These are phyloP conservation scores for Leptarthrus brevirostris DNA, from an alignment of 2,888 invertebrate genomes.

Conservation along the genomic window DNA sequence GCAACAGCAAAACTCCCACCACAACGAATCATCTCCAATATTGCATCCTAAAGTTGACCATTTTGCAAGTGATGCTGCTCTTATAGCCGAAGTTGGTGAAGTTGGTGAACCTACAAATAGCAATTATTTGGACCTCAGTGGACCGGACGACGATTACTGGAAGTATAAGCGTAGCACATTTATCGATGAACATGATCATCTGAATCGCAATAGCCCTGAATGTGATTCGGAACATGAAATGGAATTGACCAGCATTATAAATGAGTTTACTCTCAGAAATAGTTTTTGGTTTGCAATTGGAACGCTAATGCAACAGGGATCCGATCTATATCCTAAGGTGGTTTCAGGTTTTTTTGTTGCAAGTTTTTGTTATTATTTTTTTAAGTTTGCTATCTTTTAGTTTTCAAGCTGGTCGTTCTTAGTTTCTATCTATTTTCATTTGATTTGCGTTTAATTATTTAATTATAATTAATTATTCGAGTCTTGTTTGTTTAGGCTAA, in stretches of 20 bases:
- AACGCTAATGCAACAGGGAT: conserved; percentile 89
- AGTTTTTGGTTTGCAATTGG: conserved; percentile 91
- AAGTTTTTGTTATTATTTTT: neutral
- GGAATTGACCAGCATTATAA: conserved; percentile 70
- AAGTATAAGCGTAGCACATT: neutral
- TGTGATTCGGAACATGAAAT: conserved; percentile 56
- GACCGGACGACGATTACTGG: neutral
- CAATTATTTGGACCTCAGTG: neutral
- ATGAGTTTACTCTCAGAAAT: conserved; percentile 85
- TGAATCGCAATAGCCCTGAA: neutral
- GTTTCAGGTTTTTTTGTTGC: no score
- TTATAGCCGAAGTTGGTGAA: neutral
- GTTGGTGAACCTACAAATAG: neutral
- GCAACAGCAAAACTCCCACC: no score
- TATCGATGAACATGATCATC: neutral
- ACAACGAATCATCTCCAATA: no score
- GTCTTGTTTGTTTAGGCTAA: no score
- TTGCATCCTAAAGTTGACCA: neutral
- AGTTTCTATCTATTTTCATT: no score
- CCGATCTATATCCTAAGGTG: conserved; percentile 81
- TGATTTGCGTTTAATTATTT: no score
- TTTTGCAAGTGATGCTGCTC: neutral
- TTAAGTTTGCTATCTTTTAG: no score
- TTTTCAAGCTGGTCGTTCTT: no score
- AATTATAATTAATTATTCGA: no score